Base-by-base conservation (phyloP, 1,140 invertebrate genomes). In the Polypedilum vanderplanki region DNA sequence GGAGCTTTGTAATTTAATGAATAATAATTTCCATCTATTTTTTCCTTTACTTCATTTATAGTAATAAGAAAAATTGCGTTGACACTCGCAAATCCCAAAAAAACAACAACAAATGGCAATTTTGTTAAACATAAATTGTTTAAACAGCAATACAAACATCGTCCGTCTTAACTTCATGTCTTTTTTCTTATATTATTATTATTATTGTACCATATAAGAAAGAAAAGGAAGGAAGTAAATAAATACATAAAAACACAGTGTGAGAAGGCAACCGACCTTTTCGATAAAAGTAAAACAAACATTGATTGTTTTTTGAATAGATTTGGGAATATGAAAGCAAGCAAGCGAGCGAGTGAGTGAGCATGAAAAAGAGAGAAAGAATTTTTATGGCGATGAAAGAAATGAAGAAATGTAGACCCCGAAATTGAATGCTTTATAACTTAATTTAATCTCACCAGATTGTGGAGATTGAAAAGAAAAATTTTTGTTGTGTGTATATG, bases 261-360 rank as follows among this genome's bases (percentile, higher is more conserved):
- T 33, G 24, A 33, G 24, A 33, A 46, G 15, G 41, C 41, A 9
- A 46, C 8, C 41, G 41, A 46, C 41, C 41, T 46, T n/a, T 46
- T n/a, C 8, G n/a, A 57, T 57, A 57, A 57, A 57, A 57, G 46
- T 57, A 57, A 57, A 57, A 57, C 46, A 57, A 57, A 57, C 46
- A 57, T 57, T 57, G 46, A 57, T 57, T 57, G 46, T 57, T 57
- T 57, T 57, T 57, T 57, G 46, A 57, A 57, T 57, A 57, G 46
- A 57, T 57, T 57, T 57, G 46, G 46, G 46, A 57, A 57, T 57
- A 57, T 57, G 41, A 15, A 9, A 9, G 41, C 8, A 8, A 46
- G 41, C 1, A 12, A 57, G 12, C 4, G 46, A 57, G n/a, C 24
- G 41, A 10, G 41, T 46, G 41, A 46, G 15, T 46, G 41, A 46